A percentile compares a stretch with the other conserved stretches of the same genome.
Evolutionary conservation across 2,113 vertebrate genomes (phyloP).

Genomic region (Syngnathus scovelli): DNA sequence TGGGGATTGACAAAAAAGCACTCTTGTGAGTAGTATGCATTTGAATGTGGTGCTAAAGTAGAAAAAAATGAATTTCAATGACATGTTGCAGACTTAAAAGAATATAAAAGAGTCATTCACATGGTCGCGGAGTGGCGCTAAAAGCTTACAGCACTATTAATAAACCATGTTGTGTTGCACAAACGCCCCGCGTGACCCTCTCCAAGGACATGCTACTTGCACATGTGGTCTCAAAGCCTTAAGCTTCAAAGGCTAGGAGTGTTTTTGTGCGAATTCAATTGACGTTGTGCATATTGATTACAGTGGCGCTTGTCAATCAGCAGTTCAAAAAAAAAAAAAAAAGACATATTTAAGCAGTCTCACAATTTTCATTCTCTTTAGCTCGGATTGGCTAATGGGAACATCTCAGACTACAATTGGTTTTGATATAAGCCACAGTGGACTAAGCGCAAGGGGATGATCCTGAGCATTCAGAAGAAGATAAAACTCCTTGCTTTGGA

Average conservation of each 20-base stretch:
- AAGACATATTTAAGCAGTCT: background rate
- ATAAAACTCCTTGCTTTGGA: no score
- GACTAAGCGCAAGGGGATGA: no score
- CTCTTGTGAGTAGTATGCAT: background rate
- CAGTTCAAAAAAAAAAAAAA: background rate
- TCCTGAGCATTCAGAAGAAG: no score
- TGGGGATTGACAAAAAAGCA: background rate
- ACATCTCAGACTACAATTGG: no score
- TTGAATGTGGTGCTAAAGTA: background rate
- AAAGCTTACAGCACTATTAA: conserved; percentile 51
- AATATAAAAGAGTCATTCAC: background rate
- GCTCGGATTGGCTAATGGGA: no score
- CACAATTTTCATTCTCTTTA: no score
- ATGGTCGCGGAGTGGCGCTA: background rate
- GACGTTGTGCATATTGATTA: background rate
- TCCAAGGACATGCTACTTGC: background rate
- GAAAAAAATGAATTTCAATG: background rate
- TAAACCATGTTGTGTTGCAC: conserved; percentile 51
- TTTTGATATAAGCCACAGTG: no score
- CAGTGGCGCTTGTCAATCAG: background rate
- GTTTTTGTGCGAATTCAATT: background rate
- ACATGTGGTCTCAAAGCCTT: background rate
- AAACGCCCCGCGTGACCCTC: conserved; percentile 46
- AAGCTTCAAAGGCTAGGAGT: background rate
- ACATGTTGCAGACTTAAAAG: background rate